A percentile compares a stretch with the other conserved stretches of the same genome.
phyloP scores from a whole-genome alignment of 2,113 vertebrate genomes.

The Neolamprologus variostigma region DNA sequence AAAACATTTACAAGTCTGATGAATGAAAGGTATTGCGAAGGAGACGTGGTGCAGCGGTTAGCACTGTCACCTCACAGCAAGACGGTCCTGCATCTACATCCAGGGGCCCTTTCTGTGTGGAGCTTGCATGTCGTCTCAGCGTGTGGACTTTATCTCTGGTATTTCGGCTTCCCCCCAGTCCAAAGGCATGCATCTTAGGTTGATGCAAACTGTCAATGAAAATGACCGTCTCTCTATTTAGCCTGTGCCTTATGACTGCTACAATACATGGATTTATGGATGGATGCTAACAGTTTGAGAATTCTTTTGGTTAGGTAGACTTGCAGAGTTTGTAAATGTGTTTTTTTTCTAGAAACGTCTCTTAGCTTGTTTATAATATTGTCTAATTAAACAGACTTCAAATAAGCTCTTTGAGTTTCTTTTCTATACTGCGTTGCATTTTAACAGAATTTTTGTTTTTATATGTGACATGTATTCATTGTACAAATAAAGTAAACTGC shows the following conservation, averaged over 20 bases:
- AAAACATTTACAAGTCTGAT: neutral
- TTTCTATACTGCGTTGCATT: neutral
- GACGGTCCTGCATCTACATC: neutral
- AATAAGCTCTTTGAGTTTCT: neutral
- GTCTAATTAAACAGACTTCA: neutral
- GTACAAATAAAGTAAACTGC: neutral
- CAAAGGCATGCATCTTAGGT: neutral
- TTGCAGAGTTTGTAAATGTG: neutral
- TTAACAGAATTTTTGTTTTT: neutral
- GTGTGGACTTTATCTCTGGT: neutral
- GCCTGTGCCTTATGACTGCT: neutral
- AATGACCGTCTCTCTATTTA: neutral
- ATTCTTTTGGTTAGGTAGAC: neutral
- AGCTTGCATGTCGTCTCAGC: neutral
- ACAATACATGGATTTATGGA: neutral
- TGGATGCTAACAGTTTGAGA: neutral
- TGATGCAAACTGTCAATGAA: neutral
- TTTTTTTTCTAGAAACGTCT: neutral
- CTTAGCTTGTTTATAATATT: neutral
- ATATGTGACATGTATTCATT: neutral
- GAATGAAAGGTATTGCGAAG: neutral
- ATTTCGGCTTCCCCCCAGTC: neutral
- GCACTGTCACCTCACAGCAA: neutral
- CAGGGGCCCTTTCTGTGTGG: neutral
- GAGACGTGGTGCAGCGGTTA: neutral